These are phyloP conservation scores for Oscheius sp. DNA, from an alignment of 1,140 invertebrate species.

Conservation along the genomic window DNA sequence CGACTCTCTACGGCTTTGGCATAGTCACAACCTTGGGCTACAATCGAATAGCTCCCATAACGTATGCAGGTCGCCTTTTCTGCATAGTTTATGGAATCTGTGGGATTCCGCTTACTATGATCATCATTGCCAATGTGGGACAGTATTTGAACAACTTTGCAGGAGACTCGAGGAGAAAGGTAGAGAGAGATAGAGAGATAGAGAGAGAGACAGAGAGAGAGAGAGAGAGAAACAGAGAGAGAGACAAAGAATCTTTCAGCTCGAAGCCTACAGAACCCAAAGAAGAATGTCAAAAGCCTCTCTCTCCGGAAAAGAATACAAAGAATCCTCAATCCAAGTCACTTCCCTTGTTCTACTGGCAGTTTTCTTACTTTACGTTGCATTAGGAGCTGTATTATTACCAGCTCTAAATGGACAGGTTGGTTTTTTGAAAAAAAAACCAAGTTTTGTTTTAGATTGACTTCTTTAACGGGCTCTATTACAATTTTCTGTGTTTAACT, in stretches of 20 bases:
- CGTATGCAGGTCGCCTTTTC: conserved; percentile 52
- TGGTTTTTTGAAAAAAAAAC: background rate
- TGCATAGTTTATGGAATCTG: conserved; percentile 58
- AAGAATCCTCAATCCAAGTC: conserved; percentile 42
- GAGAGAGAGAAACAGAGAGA: no score
- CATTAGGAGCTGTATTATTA: conserved; percentile 39
- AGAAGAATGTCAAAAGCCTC: conserved; percentile 38
- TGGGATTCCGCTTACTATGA: conserved; percentile 47
- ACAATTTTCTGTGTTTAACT: conserved; percentile 45
- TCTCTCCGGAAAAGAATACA: conserved; percentile 25
- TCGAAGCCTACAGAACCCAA: conserved; percentile 39
- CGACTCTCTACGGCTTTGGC: conserved; percentile 59
- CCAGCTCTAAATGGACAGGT: conserved; percentile 41
- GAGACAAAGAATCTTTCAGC: conserved; percentile 13
- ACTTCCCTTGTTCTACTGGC: conserved; percentile 35
- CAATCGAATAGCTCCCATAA: conserved; percentile 59
- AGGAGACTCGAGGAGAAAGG: conserved; percentile 39
- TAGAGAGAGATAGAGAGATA: no score
- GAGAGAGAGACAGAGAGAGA: no score
- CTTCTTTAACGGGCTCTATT: conserved; percentile 45
- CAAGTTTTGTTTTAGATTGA: conserved; percentile 29
- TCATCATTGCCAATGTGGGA: conserved; percentile 45
- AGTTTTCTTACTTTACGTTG: conserved; percentile 37
- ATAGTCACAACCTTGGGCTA: conserved; percentile 60
- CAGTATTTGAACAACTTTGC: conserved; percentile 45